These are phyloP conservation scores for Cantharis flavilabris DNA, from an alignment of 2,888 invertebrate species.

Conservation along the genomic window DNA sequence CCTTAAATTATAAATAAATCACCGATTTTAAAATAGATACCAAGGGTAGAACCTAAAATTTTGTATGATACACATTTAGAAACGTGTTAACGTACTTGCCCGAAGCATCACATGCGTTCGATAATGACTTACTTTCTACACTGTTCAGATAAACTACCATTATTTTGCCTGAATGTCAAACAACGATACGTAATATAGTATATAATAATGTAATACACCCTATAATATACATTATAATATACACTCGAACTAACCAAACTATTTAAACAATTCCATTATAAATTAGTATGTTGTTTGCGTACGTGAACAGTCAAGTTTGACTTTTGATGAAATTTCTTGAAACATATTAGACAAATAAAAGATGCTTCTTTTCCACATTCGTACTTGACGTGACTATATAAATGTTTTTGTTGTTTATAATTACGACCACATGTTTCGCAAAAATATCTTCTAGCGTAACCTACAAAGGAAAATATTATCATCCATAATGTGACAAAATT, in stretches of 20 bases:
- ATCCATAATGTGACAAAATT: background rate
- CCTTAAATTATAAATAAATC: too few species aligned
- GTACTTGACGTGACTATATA: background rate
- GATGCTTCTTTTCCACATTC: constrained; percentile 13
- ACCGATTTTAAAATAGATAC: too few species aligned
- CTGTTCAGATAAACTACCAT: too few species aligned
- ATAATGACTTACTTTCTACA: too few species aligned
- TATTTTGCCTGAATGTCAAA: too few species aligned
- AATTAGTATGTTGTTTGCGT: background rate
- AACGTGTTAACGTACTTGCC: too few species aligned
- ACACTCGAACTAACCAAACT: background rate
- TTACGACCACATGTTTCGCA: constrained; percentile 15
- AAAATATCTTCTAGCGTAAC: background rate
- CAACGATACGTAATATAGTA: too few species aligned
- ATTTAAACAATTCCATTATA: background rate
- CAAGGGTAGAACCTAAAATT: too few species aligned
- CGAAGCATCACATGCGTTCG: too few species aligned
- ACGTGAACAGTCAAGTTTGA: background rate
- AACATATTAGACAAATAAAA: background rate
- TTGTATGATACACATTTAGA: too few species aligned
- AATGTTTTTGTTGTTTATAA: constrained; percentile 29
- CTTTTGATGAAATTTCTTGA: constrained; percentile 4
- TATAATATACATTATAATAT: background rate
- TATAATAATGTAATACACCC: background rate
- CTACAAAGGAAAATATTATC: background rate